Base-by-base conservation (phyloP, 1,140 invertebrate species). In the Goniozus legneri region DNA sequence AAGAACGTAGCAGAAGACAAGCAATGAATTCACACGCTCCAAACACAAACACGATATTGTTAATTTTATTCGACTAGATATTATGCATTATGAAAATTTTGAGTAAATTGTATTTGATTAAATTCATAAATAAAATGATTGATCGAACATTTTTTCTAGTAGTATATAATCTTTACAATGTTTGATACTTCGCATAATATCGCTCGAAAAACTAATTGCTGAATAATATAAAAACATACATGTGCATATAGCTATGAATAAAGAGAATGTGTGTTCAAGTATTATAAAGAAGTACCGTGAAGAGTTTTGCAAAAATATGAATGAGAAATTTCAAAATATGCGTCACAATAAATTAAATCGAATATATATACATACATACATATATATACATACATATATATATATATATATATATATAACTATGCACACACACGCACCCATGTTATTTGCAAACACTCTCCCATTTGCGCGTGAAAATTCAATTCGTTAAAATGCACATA, bases 331-430 rank as follows among this genome's bases (percentile, higher is more conserved):
- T 13, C 37, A 16, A 7, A 39, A 49, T 50, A 38, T n/a, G n/a
- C n/a, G n/a, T n/a, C n/a, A n/a, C n/a, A n/a, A n/a, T n/a, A n/a
- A n/a, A n/a, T 55, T 24, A 55, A 52, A 51, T 32, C 47, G 35
- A 51, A 39, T 41, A 31, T 48, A 48, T 50, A 16, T 35, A 46
- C 18, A 43, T 42, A 39, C 32, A 19, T 20, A 47, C 24, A 47
- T 18, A 47, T 8, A 47, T 19, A 39, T 22, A 32, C 33, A 47
- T 59, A 56, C 43, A 46, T 37, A 44, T 48, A 53, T 32, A 52
- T 55, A 44, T 41, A 41, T 41, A 55, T 47, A 50, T 60, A 56
- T 36, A 55, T 58, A 60, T 37, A 61, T 46, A n/a, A 60, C 16
- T 35, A 52, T 44, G 52, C 44, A 33, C 24, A 43, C 24, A 43